A percentile compares a stretch with the other conserved stretches of the same genome.
phyloP scores from a whole-genome alignment of 2,888 invertebrate species.

The Ectemnius cavifrons region DNA sequence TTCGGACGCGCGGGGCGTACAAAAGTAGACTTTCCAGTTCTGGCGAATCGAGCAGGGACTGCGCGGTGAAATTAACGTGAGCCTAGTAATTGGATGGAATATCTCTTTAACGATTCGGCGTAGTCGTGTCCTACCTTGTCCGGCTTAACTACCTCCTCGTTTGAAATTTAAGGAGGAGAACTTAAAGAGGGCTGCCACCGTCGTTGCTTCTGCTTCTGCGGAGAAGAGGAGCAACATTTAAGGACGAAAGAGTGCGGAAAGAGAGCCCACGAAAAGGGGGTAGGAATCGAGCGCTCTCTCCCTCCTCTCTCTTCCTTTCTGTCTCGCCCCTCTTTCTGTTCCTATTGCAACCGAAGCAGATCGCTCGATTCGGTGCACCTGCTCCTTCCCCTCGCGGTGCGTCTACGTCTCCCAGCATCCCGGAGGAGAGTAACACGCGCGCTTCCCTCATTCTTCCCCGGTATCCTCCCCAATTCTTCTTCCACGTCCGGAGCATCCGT shows the following conservation, averaged over 20 bases:
- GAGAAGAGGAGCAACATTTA: conserved; percentile 35
- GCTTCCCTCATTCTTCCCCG: conserved; percentile 33
- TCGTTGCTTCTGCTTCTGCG: conserved; percentile 48
- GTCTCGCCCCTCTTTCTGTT: conserved; percentile 34
- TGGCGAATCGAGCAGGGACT: conserved; percentile 4
- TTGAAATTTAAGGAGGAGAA: conserved; percentile 58
- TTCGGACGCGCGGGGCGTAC: not conserved
- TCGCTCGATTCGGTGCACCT: conserved; percentile 40
- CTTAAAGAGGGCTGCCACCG: conserved; percentile 54
- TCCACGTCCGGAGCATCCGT: no score
- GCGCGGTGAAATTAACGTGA: conserved; percentile 49
- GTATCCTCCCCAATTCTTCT: conserved; percentile 16
- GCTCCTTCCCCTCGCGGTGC: conserved; percentile 35
- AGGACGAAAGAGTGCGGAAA: conserved; percentile 42
- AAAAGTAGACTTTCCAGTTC: not conserved
- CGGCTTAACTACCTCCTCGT: conserved; percentile 53
- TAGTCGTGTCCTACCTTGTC: conserved; percentile 48
- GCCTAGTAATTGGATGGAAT: conserved; percentile 54
- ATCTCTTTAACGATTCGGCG: conserved; percentile 54
- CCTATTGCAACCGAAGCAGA: conserved; percentile 28
- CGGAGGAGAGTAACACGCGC: conserved; percentile 27
- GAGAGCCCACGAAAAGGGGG: conserved; percentile 45
- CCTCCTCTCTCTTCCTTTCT: not conserved
- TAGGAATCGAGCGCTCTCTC: conserved; percentile 29
- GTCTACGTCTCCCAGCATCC: conserved; percentile 7